These are phyloP conservation scores for Cheilosia urbana DNA, from an alignment of 2,888 invertebrate species.

Conservation along the genomic window DNA sequence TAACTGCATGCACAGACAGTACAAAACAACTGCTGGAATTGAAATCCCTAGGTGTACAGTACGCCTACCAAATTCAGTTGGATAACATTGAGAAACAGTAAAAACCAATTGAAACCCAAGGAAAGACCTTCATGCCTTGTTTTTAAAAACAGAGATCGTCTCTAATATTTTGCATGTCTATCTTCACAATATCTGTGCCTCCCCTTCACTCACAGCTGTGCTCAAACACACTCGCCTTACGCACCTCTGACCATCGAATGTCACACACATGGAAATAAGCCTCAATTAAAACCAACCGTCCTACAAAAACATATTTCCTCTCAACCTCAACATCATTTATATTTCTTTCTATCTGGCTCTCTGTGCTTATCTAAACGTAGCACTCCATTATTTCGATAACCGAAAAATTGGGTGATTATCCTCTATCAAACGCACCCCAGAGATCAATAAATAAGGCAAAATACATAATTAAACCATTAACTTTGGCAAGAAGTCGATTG, in stretches of 20 bases:
- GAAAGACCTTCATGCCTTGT: too few relatives aligned
- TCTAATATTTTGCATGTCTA: too few relatives aligned
- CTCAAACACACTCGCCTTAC: too few relatives aligned
- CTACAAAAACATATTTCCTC: background rate
- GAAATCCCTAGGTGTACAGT: too few relatives aligned
- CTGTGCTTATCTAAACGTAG: background rate
- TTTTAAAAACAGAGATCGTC: too few relatives aligned
- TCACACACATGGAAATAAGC: background rate
- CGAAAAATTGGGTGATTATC: constrained; percentile 64
- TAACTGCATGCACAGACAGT: too few relatives aligned
- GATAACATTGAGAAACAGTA: too few relatives aligned
- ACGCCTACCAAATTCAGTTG: too few relatives aligned
- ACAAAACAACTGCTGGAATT: too few relatives aligned
- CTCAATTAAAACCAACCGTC: background rate
- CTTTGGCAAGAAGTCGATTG: constrained; percentile 46
- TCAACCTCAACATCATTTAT: background rate
- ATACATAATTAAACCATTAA: constrained; percentile 74
- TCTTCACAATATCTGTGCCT: too few relatives aligned
- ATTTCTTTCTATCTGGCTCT: background rate
- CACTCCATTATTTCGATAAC: constrained; percentile 61
- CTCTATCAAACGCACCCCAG: constrained; percentile 55
- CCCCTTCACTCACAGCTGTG: too few relatives aligned
- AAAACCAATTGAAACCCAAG: too few relatives aligned
- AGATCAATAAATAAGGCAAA: constrained; percentile 68
- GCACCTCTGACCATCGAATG: background rate